Conservation (phyloP, 2,113 vertebrate species). For the Halichoeres trimaculatus region DNA sequence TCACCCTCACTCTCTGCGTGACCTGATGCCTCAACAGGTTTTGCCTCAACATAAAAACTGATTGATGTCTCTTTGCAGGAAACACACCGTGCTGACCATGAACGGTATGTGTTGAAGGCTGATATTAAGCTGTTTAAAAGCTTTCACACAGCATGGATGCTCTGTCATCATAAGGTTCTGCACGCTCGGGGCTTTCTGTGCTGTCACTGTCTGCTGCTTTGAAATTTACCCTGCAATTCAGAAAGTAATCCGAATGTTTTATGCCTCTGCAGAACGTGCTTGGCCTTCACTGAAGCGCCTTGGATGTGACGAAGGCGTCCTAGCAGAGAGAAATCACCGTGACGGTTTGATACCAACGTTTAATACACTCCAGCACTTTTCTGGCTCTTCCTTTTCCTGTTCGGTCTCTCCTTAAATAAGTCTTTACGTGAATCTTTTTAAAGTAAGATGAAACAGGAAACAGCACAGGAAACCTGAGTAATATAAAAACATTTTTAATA, state of each 20-base stretch:
- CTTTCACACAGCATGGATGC: background rate
- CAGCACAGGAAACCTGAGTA: constrained; percentile 41
- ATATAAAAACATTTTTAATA: constrained; percentile 78
- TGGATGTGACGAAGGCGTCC: background rate
- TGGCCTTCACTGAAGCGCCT: constrained; percentile 25
- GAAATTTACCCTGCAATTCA: constrained; percentile 23
- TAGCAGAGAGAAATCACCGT: constrained; percentile 23
- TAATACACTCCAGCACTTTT: background rate
- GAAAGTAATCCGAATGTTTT: constrained; percentile 25
- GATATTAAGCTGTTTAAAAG: background rate
- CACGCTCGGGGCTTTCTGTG: background rate
- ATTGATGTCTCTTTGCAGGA: background rate
- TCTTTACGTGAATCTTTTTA: no score
- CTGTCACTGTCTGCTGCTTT: constrained; percentile 4
- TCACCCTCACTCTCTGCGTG: background rate
- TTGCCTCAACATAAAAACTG: background rate
- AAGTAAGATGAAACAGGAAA: background rate
- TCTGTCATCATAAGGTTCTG: background rate
- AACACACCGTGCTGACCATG: background rate
- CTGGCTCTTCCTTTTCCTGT: background rate
- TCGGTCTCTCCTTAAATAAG: background rate
- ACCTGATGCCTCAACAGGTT: background rate
- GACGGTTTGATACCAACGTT: constrained; percentile 13
- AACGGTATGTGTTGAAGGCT: background rate
- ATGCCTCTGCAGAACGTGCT: constrained; percentile 39